Evolutionary conservation across 2,797 vertebrate genomes (phyloP), one percentile per base, ranked within the genome.

Genomic region (Chelon labrosus): DNA sequence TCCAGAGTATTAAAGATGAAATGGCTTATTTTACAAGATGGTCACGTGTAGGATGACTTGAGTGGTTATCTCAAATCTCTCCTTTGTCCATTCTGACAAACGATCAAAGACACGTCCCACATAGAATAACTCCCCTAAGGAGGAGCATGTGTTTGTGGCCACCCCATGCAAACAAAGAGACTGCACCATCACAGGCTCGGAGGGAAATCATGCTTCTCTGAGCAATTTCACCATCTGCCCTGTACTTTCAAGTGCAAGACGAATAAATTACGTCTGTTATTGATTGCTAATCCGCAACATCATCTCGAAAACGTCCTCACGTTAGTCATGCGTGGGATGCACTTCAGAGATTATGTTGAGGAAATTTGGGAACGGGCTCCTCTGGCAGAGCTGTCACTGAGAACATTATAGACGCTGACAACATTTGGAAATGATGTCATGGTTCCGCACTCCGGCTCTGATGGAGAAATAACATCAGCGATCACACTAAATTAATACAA

Each of bases 91-190:
- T 70, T 68, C 49, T 81, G 80, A 88, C 73, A 85, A 77, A 88
- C 69, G 79, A 90, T 91, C 74, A 86, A 86, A 88, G 79, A 70
- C 73, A 68, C 17, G 41, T 75, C 55, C 64, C 38, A 27, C 62
- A 58, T 73, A 54, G 54, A 79, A 62, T 20, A 55, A 71, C 73
- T 78, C 41, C 39, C 55, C 66, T 88, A 81, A 91, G 67, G 59
- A 72, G 72, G 55, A 85, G 77, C 90, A 91, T 89, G 81, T 93
- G 90, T 86, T 86, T 82, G 90, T 76, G 85, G 91, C 87, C 70
- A 31, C 67, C 54, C 54, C 75, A 38, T 80, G 77, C 85, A 87
- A 90, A 88, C 82, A 86, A 69, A 64, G 61, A 70, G 50, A 59
- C 69, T 35, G 8, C 9, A 63, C 63, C 79, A 75, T 76, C 69